Evolutionary conservation across 2,888 invertebrate genomes (phyloP), one percentile per base, ranked within the genome.

Genomic region (Phaonia tiefii): DNA sequence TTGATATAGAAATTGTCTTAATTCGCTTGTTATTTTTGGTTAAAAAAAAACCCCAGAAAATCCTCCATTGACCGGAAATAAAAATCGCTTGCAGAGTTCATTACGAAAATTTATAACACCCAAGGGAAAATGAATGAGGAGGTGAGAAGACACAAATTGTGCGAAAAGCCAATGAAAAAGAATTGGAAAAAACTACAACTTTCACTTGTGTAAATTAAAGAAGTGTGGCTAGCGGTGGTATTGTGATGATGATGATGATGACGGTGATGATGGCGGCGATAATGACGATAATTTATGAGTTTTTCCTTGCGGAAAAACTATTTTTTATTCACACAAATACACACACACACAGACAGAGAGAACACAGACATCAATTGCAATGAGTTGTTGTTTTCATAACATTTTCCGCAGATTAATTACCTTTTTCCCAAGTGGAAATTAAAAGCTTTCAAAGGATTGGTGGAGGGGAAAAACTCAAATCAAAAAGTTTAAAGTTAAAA

Each of bases 401-500:
- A 56, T 70, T 49, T 49, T 70, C 63, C 39, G 49, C 44, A 49
- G n/a, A 74, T 74, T 44, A 70, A 65, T 65, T 65, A 65, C 65
- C 65, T 65, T 44, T 67, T 79, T 79, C 31, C 58, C 65, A 51
- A 5, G 63, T 69, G 26, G 54, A 49, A 69, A 77, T 66, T 77
- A 44, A n/a, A 44, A 44, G 37, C 4, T 7, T 7, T 20, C 17
- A 49, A 49, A 20, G 20, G 49, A 49, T 17, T 49, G 49, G 17
- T 49, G 20, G 49, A 20, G 46, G 46, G 49, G 17, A 49, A 49
- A 49, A 49, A 54, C 3, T 22, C 25, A 8, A 54, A 54, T 44
- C 44, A 44, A 44, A 44, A 54, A 54, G 31, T 5, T 31, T 5
- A 31, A 31, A 5, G 31, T 31, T 31, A 8, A 54, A 3, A 49